phyloP scores from a whole-genome alignment of 2,888 invertebrate species.

The Pandemis cinnamomeana region DNA sequence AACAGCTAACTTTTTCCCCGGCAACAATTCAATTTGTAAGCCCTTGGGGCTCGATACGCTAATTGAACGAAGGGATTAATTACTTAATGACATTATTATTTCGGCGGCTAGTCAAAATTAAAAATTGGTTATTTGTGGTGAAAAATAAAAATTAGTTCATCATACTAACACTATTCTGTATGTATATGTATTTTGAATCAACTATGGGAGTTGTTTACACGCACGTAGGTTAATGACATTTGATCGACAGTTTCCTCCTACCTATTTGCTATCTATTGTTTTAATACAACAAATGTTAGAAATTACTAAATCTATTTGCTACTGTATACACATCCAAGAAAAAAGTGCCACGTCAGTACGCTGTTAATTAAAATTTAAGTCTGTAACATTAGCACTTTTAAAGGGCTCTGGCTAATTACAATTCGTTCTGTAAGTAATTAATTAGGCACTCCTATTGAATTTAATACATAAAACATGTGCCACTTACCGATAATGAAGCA shows the following conservation, averaged over 20 bases:
- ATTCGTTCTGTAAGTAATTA: neutral
- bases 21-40: neutral
- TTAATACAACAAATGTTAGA: neutral
- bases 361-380: neutral
- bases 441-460: neutral
- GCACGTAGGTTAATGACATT: neutral
- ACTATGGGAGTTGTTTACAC: slow-evolving; percentile 4
- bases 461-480: neutral
- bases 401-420: neutral
- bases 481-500: neutral
- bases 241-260: neutral
- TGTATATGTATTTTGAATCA: neutral
- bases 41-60: neutral
- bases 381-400: neutral
- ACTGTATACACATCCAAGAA: neutral
- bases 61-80: neutral
- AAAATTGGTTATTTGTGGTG: too few species aligned
- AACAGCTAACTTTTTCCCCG: neutral
- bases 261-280: neutral
- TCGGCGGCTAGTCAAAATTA: neutral
- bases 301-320: neutral
- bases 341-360: neutral
- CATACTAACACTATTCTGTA: neutral
- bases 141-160: too few species aligned
- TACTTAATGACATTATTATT: slow-evolving; percentile 2